Conservation (phyloP, 92 coral and sea anemone genomes). For the Palythoa heliodiscus region DNA sequence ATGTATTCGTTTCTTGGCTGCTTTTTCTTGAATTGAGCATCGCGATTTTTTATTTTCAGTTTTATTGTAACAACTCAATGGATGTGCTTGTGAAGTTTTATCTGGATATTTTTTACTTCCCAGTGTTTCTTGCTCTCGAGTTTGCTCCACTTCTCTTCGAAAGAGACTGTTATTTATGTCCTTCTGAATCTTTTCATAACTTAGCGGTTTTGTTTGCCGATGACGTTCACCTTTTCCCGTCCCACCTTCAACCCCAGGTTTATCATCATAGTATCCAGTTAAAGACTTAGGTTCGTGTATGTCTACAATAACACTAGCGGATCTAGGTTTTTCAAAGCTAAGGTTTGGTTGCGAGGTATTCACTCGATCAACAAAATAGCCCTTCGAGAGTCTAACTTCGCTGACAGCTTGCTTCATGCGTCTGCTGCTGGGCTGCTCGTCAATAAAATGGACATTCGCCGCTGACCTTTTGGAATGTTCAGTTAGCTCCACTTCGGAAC, state of each 20-base stretch:
- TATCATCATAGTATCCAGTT: neutral
- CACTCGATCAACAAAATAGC: constrained; percentile 7
- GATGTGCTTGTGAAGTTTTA: neutral
- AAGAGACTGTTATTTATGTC: neutral
- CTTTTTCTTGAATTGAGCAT: neutral
- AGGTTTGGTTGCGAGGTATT: constrained; percentile 31
- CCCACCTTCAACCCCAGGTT: neutral
- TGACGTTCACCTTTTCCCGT: neutral
- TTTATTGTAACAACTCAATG: neutral
- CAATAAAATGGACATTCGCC: constrained; percentile 61
- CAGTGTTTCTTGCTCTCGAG: neutral
- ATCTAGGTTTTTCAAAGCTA: neutral
- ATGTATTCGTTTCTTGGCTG: constrained; percentile 1
- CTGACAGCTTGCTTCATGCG: constrained; percentile 2
- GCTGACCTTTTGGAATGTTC: constrained; percentile 23
- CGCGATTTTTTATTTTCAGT: constrained; percentile 1
- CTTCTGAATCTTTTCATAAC: neutral
- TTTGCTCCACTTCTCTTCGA: neutral
- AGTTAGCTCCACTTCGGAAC: neutral
- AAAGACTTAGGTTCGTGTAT: constrained; percentile 6
- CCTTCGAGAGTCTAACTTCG: constrained; percentile 12
- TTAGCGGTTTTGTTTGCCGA: constrained; percentile 3
- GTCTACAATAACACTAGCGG: constrained; percentile 11
- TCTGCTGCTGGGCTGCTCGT: constrained; percentile 44
- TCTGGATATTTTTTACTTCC: neutral